Evolutionary conservation across 1,140 invertebrate genomes (phyloP).

Genomic region (Aphelenchoides avenae): DNA sequence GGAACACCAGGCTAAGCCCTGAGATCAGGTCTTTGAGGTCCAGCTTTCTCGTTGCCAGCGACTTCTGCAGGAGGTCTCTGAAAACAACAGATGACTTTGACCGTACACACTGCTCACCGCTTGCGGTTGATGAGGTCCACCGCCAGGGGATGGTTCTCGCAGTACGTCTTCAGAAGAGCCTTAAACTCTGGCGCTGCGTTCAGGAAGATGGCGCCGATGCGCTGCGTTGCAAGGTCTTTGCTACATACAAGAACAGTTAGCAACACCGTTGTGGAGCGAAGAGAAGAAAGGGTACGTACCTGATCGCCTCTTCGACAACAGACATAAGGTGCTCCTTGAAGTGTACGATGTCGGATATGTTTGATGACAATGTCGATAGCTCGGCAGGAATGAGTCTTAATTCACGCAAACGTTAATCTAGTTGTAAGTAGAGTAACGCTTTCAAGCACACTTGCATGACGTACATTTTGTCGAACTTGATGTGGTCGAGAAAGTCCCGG

Average conservation of each 20-base stretch:
- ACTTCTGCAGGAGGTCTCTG: conserved; percentile 35
- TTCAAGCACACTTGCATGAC: too few relatives aligned
- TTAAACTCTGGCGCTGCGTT: conserved; percentile 79
- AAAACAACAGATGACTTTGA: conserved; percentile 70
- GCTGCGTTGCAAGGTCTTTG: conserved; percentile 63
- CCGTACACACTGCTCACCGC: conserved; percentile 69
- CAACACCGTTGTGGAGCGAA: too few relatives aligned
- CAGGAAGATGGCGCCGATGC: conserved; percentile 84
- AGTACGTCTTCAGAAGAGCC: conserved; percentile 78
- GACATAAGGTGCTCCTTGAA: conserved; percentile 22
- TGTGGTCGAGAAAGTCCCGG: too few relatives aligned
- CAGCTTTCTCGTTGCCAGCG: conserved; percentile 75
- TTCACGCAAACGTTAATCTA: too few relatives aligned
- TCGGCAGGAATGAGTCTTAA: too few relatives aligned
- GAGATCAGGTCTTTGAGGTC: conserved; percentile 80
- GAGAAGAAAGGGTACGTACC: too few relatives aligned
- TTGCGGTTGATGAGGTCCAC: conserved; percentile 83
- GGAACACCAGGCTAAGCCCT: conserved; percentile 86
- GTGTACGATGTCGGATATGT: too few relatives aligned
- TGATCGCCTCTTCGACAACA: not conserved
- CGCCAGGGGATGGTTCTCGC: conserved; percentile 82
- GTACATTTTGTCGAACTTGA: too few relatives aligned
- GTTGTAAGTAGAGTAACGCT: too few relatives aligned
- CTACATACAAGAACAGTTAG: conserved; percentile 16
- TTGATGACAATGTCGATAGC: too few relatives aligned